A percentile compares a stretch with the other conserved stretches of the same genome.
These are phyloP conservation scores for Lithobates pipiens DNA, from an alignment of 2,797 vertebrate genomes.

Conservation along the genomic window DNA sequence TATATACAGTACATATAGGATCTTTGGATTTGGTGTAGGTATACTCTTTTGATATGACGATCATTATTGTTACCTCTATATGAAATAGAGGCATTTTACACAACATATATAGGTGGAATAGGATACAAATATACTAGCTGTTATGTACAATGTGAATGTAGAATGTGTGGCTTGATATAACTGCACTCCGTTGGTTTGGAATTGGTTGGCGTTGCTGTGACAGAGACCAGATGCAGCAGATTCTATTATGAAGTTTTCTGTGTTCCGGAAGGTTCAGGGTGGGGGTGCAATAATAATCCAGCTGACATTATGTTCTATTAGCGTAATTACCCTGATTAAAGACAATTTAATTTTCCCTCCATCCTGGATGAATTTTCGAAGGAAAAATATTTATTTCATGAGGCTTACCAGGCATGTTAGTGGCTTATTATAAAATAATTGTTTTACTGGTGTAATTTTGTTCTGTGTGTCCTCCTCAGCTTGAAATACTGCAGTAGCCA, in stretches of 20 bases:
- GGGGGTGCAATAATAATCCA: neutral
- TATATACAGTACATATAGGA: too few species aligned
- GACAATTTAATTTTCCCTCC: slow-evolving; percentile 18
- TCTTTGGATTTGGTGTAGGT: too few species aligned
- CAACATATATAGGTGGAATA: too few species aligned
- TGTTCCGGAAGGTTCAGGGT: neutral
- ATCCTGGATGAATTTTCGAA: neutral
- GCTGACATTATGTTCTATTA: slow-evolving; percentile 13
- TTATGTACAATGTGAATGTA: too few species aligned
- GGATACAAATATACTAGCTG: neutral
- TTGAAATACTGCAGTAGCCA: neutral
- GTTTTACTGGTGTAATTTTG: slow-evolving; percentile 17
- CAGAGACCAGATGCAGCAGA: neutral
- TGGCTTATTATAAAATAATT: slow-evolving; percentile 20
- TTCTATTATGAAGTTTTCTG: neutral
- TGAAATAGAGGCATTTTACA: too few species aligned
- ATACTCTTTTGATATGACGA: too few species aligned
- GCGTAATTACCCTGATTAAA: slow-evolving; percentile 5
- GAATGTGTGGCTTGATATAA: too few species aligned
- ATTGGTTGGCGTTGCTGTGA: neutral
- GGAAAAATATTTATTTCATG: slow-evolving; percentile 3
- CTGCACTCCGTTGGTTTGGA: neutral
- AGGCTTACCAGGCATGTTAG: slow-evolving; percentile 7
- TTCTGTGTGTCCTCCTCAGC: neutral
- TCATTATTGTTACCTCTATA: too few species aligned